A percentile compares a stretch with the other conserved stretches of the same genome.
Evolutionary conservation across 2,113 vertebrate species (phyloP).

Genomic region (Oenanthe oenanthe): DNA sequence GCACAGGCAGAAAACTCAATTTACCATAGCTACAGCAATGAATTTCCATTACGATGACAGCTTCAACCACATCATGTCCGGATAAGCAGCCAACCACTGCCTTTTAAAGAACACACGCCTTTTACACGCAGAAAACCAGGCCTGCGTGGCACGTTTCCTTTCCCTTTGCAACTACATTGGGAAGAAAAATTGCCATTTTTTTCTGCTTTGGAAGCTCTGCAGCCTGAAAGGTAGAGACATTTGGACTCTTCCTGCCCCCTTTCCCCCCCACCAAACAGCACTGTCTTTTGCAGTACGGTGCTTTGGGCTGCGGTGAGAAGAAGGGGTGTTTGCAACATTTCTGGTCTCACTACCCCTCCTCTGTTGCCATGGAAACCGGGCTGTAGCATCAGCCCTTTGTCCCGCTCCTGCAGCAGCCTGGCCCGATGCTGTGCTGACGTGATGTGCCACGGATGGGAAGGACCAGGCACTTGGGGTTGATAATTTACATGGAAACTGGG

Average conservation of each 20-base stretch:
- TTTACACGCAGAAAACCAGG: constrained; percentile 75
- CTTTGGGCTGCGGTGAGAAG: constrained; percentile 60
- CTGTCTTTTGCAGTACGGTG: constrained; percentile 33
- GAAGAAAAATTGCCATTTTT: not conserved
- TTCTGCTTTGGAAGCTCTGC: constrained; percentile 26
- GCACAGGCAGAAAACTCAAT: constrained; percentile 87
- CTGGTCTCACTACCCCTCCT: constrained; percentile 80
- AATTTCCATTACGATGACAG: constrained; percentile 90
- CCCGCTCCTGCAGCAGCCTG: constrained; percentile 76
- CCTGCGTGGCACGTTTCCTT: constrained; percentile 61
- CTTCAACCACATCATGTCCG: constrained; percentile 88
- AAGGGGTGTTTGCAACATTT: constrained; percentile 76
- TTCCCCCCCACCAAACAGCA: not conserved
- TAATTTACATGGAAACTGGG: not conserved
- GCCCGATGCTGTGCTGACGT: constrained; percentile 61
- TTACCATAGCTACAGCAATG: constrained; percentile 90
- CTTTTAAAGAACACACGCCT: constrained; percentile 82
- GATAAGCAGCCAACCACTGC: constrained; percentile 87
- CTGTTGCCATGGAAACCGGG: constrained; percentile 95
- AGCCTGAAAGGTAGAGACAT: constrained; percentile 44
- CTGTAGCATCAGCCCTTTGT: constrained; percentile 89
- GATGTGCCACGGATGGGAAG: constrained; percentile 22
- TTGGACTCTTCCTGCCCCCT: not conserved
- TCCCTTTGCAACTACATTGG: constrained; percentile 64
- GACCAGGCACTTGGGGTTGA: not conserved